Base-by-base conservation (phyloP, 2,888 invertebrate species). In the Zygogramma bicolorata region DNA sequence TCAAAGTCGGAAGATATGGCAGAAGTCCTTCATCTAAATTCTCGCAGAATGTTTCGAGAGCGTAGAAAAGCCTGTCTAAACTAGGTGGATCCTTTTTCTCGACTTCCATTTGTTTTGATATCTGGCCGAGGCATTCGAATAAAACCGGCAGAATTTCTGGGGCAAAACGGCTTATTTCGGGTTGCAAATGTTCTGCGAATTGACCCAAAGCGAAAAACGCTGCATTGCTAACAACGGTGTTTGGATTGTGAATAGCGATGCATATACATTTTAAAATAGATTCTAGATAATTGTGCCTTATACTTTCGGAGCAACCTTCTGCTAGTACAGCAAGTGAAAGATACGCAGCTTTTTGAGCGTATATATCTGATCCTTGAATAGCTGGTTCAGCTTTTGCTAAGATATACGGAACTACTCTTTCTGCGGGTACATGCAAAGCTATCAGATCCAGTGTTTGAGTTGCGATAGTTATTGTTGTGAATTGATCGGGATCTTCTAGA, bases 191-290 rank as follows among this genome's bases (percentile, higher is more conserved):
- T 84, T 95, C 95, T 0, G 94, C 92, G 86, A 94, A 95, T 85
- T 95, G 94, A 0, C 94, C 95, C 3, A 95, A 87, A 0, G 94
- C 93, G 87, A 93, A 95, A 59, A 95, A 90, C 0, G 94, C 94
- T 0, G 93, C 92, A 85, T 93, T 93, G 61, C 93, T 89, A 4
- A 95, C 94, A 7, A 91, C 87, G 0, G 90, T 88, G 71, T 89
- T 88, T 0, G 88, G 86, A 85, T 93, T 92, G 40, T 88, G 89
- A 60, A 95, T 92, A 20, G 94, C 95, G 69, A 89, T 88, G 83
- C 92, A 92, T 13, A 94, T 91, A 78, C 92, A 92, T 78, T 91
- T 90, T 63, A 95, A 85, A 84, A 94, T 92, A 4, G 90, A 88
- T 79, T 92, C 89, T 49, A 95, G 87, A 84, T 93, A 93, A 86